Percentiles rank a stretch among this genome's conserved stretches.
Evolutionary conservation across 2,797 vertebrate species (phyloP).

Genomic region (Peromyscus melanophrys): DNA sequence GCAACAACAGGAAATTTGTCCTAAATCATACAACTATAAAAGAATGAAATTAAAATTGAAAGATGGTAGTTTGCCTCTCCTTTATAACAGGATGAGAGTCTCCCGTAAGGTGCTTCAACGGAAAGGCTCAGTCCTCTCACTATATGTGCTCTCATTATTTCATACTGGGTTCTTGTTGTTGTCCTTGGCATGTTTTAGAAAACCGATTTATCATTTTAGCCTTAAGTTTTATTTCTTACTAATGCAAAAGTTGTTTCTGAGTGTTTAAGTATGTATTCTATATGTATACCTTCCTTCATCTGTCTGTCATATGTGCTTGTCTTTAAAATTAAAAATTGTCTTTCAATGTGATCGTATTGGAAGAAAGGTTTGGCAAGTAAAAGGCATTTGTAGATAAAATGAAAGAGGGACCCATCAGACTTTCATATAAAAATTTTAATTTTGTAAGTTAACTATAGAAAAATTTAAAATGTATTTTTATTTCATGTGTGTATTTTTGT

Average conservation of each 20-base stretch:
- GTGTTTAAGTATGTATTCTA: neutral
- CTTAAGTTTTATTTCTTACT: constrained; percentile 65
- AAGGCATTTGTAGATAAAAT: neutral
- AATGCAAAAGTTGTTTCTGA: constrained; percentile 16
- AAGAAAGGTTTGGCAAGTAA: neutral
- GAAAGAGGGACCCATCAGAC: neutral
- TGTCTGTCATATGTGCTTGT: neutral
- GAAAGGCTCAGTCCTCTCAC: constrained; percentile 24
- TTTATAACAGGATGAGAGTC: constrained; percentile 8
- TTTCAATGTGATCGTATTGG: neutral
- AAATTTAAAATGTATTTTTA: neutral
- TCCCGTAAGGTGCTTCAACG: neutral
- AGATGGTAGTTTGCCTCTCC: neutral
- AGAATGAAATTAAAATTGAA: constrained; percentile 8
- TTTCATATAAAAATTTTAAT: neutral
- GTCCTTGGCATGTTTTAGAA: neutral
- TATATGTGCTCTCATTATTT: neutral
- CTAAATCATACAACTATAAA: neutral
- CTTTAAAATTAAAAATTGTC: neutral
- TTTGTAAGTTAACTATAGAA: neutral
- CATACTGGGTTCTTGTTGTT: neutral
- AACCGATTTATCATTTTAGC: constrained; percentile 16
- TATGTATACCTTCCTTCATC: neutral
- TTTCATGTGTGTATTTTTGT: neutral
- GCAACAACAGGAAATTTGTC: neutral